phyloP scores from a whole-genome alignment of 1,140 invertebrate species.

The Mya arenaria region DNA sequence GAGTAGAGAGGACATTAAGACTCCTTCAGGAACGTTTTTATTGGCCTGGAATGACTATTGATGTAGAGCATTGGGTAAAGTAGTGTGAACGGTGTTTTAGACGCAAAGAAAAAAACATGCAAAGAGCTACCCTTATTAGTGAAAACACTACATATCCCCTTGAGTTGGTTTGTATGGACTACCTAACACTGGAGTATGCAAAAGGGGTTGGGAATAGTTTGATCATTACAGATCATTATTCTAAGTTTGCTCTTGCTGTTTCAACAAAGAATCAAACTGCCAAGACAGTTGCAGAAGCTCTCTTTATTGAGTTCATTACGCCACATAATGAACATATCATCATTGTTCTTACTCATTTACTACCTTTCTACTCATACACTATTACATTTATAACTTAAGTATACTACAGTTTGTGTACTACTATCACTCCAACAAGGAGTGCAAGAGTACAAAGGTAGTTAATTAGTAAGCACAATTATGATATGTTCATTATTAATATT shows the following conservation, averaged over 20 bases:
- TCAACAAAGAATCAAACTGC: conserved; percentile 57
- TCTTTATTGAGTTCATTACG: no score
- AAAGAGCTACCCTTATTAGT: conserved; percentile 2
- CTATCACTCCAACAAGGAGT: no score
- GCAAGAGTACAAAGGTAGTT: no score
- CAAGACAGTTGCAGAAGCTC: conserved; percentile 34
- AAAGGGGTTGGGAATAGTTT: conserved; percentile 39
- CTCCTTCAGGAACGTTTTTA: not conserved
- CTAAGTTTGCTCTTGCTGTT: conserved; percentile 52
- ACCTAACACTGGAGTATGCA: conserved; percentile 29
- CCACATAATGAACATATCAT: no score
- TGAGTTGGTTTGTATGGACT: conserved; percentile 38
- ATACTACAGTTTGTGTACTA: no score
- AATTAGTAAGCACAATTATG: no score
- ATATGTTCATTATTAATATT: no score
- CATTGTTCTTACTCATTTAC: no score
- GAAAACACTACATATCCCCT: conserved; percentile 36
- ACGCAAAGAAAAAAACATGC: conserved; percentile 21
- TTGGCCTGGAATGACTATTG: not conserved
- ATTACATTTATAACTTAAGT: no score
- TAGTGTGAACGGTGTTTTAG: conserved; percentile 30
- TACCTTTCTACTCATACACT: no score
- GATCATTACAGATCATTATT: conserved; percentile 55
- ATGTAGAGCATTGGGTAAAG: conserved; percentile 24
- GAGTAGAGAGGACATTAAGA: not conserved